These are phyloP conservation scores for Pangasius macronema DNA, from an alignment of 2,797 vertebrate species.

Conservation along the genomic window DNA sequence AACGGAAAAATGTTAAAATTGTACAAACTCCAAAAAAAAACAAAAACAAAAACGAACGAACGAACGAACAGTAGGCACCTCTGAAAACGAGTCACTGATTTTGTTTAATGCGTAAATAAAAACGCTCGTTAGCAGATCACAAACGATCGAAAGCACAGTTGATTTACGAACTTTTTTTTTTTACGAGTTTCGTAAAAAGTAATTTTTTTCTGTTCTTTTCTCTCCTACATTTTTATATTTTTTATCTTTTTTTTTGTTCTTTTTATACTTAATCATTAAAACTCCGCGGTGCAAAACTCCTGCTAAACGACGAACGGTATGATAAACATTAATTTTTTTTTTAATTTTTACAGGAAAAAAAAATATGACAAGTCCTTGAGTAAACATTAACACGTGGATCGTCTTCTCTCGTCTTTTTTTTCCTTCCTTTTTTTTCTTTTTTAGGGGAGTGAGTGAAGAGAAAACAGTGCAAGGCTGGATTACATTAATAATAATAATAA, in stretches of 20 bases:
- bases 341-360: conserved; percentile 56
- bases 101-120: conserved; percentile 59
- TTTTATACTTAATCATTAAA: conserved; percentile 66
- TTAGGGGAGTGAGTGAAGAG: conserved; percentile 84
- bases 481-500: conserved; percentile 67
- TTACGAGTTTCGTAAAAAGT: conserved; percentile 51
- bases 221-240: conserved; percentile 62
- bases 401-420: conserved; percentile 78
- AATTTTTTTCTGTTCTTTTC: conserved; percentile 48
- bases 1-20: background rate
- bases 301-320: conserved; percentile 89
- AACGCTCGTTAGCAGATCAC: background rate
- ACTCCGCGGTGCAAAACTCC: conserved; percentile 89
- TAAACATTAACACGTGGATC: conserved; percentile 99
- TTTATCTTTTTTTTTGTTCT: conserved; percentile 66
- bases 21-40: conserved; percentile 30
- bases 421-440: conserved; percentile 69
- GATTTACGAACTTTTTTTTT: background rate
- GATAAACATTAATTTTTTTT: conserved; percentile 81
- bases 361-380: conserved; percentile 92
- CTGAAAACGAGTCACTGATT: conserved; percentile 71
- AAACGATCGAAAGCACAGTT: background rate
- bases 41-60: conserved; percentile 63
- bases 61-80: conserved; percentile 73
- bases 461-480: conserved; percentile 96